Percentiles rank a stretch among this genome's conserved stretches.
Conservation (phyloP, 1,140 invertebrate species). For the Drosophila prosaltans region DNA sequence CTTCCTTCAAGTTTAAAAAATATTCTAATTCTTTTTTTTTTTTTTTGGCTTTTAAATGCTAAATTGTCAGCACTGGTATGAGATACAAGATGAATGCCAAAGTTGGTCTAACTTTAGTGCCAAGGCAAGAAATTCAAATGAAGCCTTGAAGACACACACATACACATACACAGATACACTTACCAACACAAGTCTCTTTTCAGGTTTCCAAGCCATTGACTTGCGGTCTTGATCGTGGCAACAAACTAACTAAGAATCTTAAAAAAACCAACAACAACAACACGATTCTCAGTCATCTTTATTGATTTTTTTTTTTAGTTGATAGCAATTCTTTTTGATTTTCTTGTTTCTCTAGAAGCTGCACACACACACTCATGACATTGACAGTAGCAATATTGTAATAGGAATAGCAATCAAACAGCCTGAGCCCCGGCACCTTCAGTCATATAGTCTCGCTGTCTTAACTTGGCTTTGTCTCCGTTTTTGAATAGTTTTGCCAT, state of each 20-base stretch:
- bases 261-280: neutral
- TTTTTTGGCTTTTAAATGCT: conserved; percentile 1
- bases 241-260: conserved; percentile 48
- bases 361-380: conserved; percentile 6
- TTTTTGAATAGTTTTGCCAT: neutral
- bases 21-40: neutral
- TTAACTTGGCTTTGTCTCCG: conserved; percentile 9
- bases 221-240: conserved; percentile 57
- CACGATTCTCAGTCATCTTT: conserved; percentile 25
- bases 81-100: conserved; percentile 75
- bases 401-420: neutral
- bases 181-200: conserved; percentile 39
- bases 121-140: conserved; percentile 75
- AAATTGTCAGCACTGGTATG: conserved; percentile 7
- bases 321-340: conserved; percentile 13
- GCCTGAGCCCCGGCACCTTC: too few species aligned
- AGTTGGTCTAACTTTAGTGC: conserved; percentile 77
- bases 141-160: conserved; percentile 60
- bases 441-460: neutral
- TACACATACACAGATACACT: conserved; percentile 11
- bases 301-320: conserved; percentile 26
- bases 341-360: conserved; percentile 19
- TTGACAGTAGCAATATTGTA: neutral
- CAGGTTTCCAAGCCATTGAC: conserved; percentile 67
- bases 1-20: neutral